Conservation (phyloP, 2,797 vertebrate genomes). For the Lycodopsis pacificus region DNA sequence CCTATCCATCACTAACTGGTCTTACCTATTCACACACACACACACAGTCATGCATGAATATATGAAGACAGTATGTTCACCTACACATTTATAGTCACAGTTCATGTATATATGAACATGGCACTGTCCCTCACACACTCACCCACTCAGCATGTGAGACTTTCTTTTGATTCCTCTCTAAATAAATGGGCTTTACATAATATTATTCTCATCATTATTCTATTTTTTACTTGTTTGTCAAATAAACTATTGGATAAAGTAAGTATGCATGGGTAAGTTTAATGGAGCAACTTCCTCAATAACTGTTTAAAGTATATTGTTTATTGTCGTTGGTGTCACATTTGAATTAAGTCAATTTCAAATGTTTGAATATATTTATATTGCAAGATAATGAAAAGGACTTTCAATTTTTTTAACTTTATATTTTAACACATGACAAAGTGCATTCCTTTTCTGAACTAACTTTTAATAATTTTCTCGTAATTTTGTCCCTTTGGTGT, state of each 20-base stretch:
- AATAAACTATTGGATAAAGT: too few relatives aligned
- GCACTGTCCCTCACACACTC: background rate
- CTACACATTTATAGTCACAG: conserved; percentile 21
- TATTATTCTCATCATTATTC: background rate
- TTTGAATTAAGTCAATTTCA: background rate
- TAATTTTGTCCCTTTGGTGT: background rate
- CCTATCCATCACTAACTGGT: conserved; percentile 64
- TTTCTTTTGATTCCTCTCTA: background rate
- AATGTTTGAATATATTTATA: background rate
- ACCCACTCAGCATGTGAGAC: background rate
- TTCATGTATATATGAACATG: conserved; percentile 14
- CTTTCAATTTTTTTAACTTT: too few relatives aligned
- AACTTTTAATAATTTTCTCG: background rate
- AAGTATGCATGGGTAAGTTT: background rate
- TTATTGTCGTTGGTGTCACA: background rate
- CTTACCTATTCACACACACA: conserved; percentile 19
- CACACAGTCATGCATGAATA: conserved; percentile 16
- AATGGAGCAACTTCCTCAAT: background rate
- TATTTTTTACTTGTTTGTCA: background rate
- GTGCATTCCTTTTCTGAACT: background rate
- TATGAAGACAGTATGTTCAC: conserved; percentile 24
- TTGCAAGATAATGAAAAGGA: too few relatives aligned
- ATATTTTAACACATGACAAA: background rate
- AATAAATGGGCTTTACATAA: background rate
- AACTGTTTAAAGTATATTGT: background rate